Conservation (phyloP, 2,797 vertebrate species). For the Cuniculus paca region DNA sequence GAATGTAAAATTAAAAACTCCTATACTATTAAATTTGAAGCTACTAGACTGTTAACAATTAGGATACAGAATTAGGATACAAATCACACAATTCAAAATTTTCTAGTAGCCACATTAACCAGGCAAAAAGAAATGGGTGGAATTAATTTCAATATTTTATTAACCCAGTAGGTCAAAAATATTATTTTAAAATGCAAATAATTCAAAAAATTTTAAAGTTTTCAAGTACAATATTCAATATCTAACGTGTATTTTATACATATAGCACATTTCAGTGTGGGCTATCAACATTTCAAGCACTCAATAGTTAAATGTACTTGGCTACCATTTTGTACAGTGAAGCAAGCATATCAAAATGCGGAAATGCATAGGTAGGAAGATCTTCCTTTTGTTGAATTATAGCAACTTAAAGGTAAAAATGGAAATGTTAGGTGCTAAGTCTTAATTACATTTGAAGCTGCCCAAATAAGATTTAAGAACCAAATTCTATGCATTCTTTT, state of each 20-base stretch:
- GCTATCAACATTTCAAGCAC: background rate
- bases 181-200: conserved; percentile 10
- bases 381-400: background rate
- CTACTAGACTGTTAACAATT: background rate
- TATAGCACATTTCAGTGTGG: background rate
- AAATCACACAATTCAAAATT: conserved; percentile 16
- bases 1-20: conserved; percentile 36
- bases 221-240: conserved; percentile 21
- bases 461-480: conserved; percentile 4
- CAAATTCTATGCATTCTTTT: background rate
- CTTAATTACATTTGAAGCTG: conserved; percentile 30
- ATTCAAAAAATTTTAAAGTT: conserved; percentile 17
- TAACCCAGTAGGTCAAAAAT: background rate
- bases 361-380: background rate
- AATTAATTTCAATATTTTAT: conserved; percentile 44
- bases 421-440: background rate
- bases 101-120: conserved; percentile 32
- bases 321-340: background rate
- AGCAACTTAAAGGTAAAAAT: background rate
- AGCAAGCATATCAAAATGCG: background rate
- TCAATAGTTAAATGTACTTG: background rate
- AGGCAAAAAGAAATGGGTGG: background rate
- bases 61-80: background rate
- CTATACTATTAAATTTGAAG: conserved; percentile 30
- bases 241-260: background rate